Conservation (phyloP, 2,888 invertebrate genomes). For the Tridacna crocea region DNA sequence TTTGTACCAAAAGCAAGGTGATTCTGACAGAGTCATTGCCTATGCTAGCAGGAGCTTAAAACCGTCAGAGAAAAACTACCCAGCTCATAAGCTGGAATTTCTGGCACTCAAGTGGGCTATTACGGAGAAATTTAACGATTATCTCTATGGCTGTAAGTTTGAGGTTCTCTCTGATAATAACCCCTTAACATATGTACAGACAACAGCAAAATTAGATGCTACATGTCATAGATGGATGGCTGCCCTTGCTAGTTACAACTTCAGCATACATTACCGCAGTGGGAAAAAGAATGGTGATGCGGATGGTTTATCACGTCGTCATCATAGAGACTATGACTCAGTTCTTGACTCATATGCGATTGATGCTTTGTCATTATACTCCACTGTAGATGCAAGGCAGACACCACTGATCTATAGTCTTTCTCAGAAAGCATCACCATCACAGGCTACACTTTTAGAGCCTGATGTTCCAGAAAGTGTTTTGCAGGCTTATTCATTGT, state of each 20-base stretch:
- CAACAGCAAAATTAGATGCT: conserved; percentile 45
- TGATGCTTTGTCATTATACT: background rate
- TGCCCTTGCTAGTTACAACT: conserved; percentile 40
- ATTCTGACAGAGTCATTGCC: conserved; percentile 33
- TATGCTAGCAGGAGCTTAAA: conserved; percentile 44
- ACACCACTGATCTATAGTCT: background rate
- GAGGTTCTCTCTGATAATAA: conserved; percentile 42
- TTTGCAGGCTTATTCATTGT: background rate
- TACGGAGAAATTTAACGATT: conserved; percentile 53
- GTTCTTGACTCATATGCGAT: background rate
- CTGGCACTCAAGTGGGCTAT: conserved; percentile 55
- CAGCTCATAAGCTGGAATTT: too few species aligned
- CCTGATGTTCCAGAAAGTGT: background rate
- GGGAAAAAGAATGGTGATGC: conserved; percentile 43
- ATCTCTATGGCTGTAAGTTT: conserved; percentile 39
- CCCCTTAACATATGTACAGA: conserved; percentile 46
- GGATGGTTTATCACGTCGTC: conserved; percentile 57
- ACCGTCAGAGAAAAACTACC: conserved; percentile 41
- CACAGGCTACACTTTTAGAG: background rate
- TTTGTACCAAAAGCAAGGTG: too few species aligned
- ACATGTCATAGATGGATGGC: conserved; percentile 38
- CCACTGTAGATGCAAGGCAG: background rate
- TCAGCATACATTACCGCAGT: too few species aligned
- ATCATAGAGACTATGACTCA: background rate
- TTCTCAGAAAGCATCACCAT: background rate